Conservation (phyloP, 2,888 invertebrate species). For the Minunthozetes semirufus region DNA sequence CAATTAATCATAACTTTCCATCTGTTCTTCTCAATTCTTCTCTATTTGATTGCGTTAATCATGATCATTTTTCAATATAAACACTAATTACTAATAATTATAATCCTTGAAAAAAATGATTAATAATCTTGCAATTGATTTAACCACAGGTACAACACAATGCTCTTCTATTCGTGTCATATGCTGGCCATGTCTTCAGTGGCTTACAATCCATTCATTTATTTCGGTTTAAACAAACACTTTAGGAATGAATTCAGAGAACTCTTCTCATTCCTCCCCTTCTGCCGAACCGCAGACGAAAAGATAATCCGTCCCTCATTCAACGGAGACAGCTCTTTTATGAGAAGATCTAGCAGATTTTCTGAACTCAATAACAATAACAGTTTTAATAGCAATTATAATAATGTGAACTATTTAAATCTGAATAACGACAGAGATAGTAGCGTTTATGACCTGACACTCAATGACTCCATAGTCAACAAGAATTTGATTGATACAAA, state of each 20-base stretch:
- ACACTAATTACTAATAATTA: too few relatives aligned
- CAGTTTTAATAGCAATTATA: neutral
- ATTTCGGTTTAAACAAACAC: constrained; percentile 52
- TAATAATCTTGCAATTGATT: too few relatives aligned
- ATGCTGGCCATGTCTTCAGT: constrained; percentile 52
- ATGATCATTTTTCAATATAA: too few relatives aligned
- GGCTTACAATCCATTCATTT: constrained; percentile 52
- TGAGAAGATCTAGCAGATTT: too few relatives aligned
- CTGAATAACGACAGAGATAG: neutral
- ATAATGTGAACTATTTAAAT: neutral
- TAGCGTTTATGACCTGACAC: neutral
- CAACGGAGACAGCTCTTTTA: neutral
- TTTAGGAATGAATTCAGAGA: constrained; percentile 43
- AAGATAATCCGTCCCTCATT: neutral
- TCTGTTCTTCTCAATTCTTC: too few relatives aligned
- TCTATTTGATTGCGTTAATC: too few relatives aligned
- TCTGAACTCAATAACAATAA: too few relatives aligned
- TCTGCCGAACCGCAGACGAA: neutral
- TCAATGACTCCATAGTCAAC: neutral
- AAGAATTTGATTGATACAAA: neutral
- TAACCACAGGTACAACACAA: constrained; percentile 41
- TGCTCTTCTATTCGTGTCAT: constrained; percentile 50
- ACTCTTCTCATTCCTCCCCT: neutral
- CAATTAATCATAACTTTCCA: too few relatives aligned
- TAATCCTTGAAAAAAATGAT: too few relatives aligned